Evolutionary conservation across 2,113 vertebrate genomes (phyloP), one percentile per base, ranked within the genome.

Genomic region (Spea multiplicata): DNA sequence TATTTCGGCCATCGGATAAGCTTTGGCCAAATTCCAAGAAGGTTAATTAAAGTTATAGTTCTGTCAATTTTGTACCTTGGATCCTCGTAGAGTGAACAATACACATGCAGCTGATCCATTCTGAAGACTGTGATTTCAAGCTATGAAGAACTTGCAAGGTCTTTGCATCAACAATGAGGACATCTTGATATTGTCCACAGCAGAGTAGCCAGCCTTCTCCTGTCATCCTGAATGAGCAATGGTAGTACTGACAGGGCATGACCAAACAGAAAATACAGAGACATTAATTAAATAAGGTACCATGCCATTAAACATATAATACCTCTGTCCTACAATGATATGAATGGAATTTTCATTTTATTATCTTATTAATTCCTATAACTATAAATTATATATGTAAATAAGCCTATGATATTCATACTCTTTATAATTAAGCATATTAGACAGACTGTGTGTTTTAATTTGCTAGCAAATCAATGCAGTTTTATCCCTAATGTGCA

Each of bases 161-260:
- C 77, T 84, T 88, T 14, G 93, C 93, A 74, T 94, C 93, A 30
- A 94, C 81, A 73, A 94, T 82, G 44, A 94, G 85, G 77, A 94
- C 65, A 68, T 93, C 89, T 78, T 83, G 87, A 81, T 94, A 94
- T 44, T 94, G 89, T 71, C 93, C 93, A 84, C 92, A 94, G 64
- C 93, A 94, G 8, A 94, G 88, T 48, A 94, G 88, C 92, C 93
- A 93, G 73, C 92, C 92, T 73, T 93, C 92, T 9, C 92, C 91
- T 3, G 86, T 88, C 90, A 93, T 94, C 82, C 92, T 87, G 84
- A 86, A 91, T 0, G 91, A 87, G 83, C 90, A 93, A 83, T 92
- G 88, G 85, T 94, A 94, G 81, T 93, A 94, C 93, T 94, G 75
- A 3, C 82, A 48, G 47, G 8, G 48, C 71, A 8, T 75, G 10